Percentiles rank a stretch among this genome's conserved stretches.
phyloP scores from a whole-genome alignment of 1,140 invertebrate species.

The Riptortus pedestris region DNA sequence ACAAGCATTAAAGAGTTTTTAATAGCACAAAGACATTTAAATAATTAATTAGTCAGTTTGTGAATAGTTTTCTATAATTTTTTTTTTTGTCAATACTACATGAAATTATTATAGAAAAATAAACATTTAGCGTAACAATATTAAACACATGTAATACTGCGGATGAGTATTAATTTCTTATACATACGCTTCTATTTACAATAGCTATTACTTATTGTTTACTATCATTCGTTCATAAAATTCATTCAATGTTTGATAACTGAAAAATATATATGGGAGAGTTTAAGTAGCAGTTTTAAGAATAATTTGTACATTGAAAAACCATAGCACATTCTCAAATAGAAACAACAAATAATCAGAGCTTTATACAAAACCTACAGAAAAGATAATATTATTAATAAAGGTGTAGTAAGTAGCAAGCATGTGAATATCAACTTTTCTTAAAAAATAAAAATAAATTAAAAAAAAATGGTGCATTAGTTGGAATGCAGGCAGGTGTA shows the following conservation, averaged over 20 bases:
- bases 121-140: too few relatives aligned
- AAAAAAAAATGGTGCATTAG: conserved; percentile 8
- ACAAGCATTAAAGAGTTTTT: too few relatives aligned
- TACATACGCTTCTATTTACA: neutral
- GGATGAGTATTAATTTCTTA: conserved; percentile 5
- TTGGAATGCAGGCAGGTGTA: conserved; percentile 15
- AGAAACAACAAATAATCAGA: conserved; percentile 1
- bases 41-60: too few relatives aligned
- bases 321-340: conserved; percentile 12
- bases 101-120: too few relatives aligned
- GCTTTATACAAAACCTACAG: conserved; percentile 13
- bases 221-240: conserved; percentile 7
- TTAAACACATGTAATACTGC: too few relatives aligned
- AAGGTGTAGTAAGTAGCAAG: conserved; percentile 15
- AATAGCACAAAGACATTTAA: too few relatives aligned
- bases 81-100: too few relatives aligned
- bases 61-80: too few relatives aligned
- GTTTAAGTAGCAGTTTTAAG: neutral
- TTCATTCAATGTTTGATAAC: too few relatives aligned
- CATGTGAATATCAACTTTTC: conserved; percentile 1
- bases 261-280: too few relatives aligned
- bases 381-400: neutral
- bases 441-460: neutral
- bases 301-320: conserved; percentile 12
- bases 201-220: conserved; percentile 8